Evolutionary conservation across 2,888 invertebrate genomes (phyloP).

Genomic region (Teleogryllus oceanicus): DNA sequence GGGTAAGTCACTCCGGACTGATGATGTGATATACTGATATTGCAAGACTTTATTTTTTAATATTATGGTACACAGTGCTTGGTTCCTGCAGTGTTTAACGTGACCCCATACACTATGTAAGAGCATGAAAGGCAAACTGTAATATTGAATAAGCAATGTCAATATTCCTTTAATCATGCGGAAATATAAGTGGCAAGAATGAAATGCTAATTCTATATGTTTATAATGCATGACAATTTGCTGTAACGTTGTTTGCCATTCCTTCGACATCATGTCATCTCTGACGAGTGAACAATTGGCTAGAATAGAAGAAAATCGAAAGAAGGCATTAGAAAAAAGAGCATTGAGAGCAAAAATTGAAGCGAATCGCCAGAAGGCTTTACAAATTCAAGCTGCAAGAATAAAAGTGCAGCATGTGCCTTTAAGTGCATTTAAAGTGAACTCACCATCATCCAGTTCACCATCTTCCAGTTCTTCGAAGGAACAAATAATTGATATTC

Average conservation of each 20-base stretch:
- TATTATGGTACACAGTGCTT: too few species aligned
- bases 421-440: not conserved
- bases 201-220: too few species aligned
- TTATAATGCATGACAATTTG: too few species aligned
- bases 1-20: too few species aligned
- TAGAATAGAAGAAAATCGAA: constrained; percentile 19
- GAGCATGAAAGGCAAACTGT: too few species aligned
- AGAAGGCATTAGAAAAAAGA: constrained; percentile 21
- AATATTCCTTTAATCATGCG: too few species aligned
- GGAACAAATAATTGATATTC: not conserved
- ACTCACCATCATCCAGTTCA: not conserved
- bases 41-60: too few species aligned
- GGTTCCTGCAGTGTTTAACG: too few species aligned
- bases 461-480: not conserved
- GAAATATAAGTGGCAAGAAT: too few species aligned
- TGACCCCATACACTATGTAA: too few species aligned
- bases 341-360: constrained; percentile 19
- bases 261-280: constrained; percentile 4
- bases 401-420: constrained; percentile 41
- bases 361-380: constrained; percentile 48
- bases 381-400: constrained; percentile 49
- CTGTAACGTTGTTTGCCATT: not conserved
- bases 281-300: constrained; percentile 24
- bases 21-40: too few species aligned
- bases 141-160: too few species aligned